These are phyloP conservation scores for Podocnemis expansa DNA, from an alignment of 2,113 vertebrate species.

Conservation along the genomic window DNA sequence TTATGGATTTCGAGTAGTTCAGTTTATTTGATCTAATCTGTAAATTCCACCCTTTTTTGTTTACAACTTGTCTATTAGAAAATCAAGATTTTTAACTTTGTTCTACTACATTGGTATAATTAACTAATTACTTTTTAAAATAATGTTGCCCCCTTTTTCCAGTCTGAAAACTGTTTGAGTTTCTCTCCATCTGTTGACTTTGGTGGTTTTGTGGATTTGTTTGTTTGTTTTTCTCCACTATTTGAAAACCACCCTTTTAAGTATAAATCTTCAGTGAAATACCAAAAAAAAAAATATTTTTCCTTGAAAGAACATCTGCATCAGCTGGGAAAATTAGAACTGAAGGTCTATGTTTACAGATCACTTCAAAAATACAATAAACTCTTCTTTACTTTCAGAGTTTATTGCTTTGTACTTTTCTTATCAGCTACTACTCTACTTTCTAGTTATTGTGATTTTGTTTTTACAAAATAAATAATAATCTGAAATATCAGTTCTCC, in stretches of 20 bases:
- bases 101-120: not conserved
- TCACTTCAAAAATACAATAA: not conserved
- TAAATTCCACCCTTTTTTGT: not conserved
- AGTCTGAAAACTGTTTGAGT: not conserved
- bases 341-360: not conserved
- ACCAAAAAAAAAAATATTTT: not conserved
- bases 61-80: rapidly evolving
- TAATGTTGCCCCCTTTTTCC: not conserved
- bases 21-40: not conserved
- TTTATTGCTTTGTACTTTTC: not conserved
- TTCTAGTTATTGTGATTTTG: not conserved
- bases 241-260: not conserved
- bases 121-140: not conserved
- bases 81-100: not conserved
- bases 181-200: not conserved
- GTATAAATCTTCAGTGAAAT: not conserved
- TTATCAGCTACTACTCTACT: not conserved
- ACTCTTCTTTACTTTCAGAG: not conserved
- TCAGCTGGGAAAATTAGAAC: not conserved
- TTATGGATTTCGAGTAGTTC: rapidly evolving
- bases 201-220: not conserved
- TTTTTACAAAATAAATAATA: not conserved
- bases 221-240: not conserved
- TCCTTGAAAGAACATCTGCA: too few species aligned
- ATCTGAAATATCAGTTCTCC: not conserved